These are phyloP conservation scores for Chrysomallon squamiferum DNA, from an alignment of 1,140 invertebrate species.

Conservation along the genomic window DNA sequence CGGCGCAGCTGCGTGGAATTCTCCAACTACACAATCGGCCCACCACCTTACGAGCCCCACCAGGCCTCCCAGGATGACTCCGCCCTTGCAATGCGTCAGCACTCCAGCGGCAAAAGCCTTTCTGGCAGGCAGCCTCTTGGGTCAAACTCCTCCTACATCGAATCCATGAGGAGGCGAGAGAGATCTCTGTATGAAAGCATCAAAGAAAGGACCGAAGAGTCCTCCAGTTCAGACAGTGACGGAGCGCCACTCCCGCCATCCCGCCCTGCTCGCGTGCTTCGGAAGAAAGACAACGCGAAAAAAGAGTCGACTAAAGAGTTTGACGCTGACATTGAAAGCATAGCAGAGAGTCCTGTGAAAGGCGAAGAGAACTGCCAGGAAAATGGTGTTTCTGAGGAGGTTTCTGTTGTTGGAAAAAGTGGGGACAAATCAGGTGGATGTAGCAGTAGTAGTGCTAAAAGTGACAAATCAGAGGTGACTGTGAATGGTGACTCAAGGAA, in stretches of 20 bases:
- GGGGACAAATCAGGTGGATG: neutral
- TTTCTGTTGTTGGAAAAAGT: neutral
- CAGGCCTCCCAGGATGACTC: slow-evolving; percentile 18
- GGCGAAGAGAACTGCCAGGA: neutral
- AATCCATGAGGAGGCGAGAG: slow-evolving; percentile 15
- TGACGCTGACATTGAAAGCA: neutral
- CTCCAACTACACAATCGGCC: slow-evolving; percentile 12
- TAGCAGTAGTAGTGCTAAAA: neutral
- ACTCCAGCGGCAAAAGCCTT: neutral
- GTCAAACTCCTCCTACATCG: slow-evolving; percentile 6
- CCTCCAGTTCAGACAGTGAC: slow-evolving; percentile 14
- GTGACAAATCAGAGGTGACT: neutral
- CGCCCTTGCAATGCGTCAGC: neutral
- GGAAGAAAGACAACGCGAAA: too few relatives aligned
- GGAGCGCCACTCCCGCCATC: neutral
- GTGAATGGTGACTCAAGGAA: neutral
- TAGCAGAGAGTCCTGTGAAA: neutral
- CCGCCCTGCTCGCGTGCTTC: neutral
- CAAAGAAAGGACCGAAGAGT: slow-evolving; percentile 26
- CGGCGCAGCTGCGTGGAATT: slow-evolving; percentile 19
- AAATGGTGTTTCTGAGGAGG: neutral
- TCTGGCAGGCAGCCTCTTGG: neutral
- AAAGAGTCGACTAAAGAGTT: neutral
- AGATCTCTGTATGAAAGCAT: slow-evolving; percentile 26
- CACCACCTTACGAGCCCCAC: slow-evolving; percentile 18